These are phyloP conservation scores for Salminus brasiliensis DNA, from an alignment of 2,113 vertebrate species.

Conservation along the genomic window DNA sequence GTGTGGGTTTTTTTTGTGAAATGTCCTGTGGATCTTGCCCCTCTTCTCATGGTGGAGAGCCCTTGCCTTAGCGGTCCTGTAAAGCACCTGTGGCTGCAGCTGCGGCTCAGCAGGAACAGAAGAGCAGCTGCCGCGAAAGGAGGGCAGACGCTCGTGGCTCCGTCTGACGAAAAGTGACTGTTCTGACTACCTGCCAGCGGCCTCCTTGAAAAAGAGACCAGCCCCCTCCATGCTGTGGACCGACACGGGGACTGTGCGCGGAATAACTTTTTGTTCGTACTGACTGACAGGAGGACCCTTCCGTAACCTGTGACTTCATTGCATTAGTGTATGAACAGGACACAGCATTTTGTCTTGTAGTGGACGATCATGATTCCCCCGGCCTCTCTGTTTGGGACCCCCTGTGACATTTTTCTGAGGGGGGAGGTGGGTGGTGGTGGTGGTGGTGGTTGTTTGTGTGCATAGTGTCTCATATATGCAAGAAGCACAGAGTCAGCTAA, in stretches of 20 bases:
- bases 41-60: constrained; percentile 9
- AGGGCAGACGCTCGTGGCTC: neutral
- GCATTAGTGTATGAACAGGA: constrained; percentile 41
- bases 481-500: constrained; percentile 47
- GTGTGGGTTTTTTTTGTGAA: constrained; percentile 25
- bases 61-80: constrained; percentile 21
- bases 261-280: constrained; percentile 17
- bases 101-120: neutral
- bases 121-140: neutral
- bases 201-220: neutral
- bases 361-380: constrained; percentile 29
- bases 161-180: neutral
- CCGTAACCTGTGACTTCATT: constrained; percentile 36
- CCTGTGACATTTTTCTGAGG: constrained; percentile 21
- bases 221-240: neutral
- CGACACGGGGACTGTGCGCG: constrained; percentile 15
- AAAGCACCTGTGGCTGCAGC: constrained; percentile 37
- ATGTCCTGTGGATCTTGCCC: constrained; percentile 64
- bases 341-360: constrained; percentile 44
- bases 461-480: constrained; percentile 43
- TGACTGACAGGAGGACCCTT: constrained; percentile 23
- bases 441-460: too few species aligned
- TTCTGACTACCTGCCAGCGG: neutral
- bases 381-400: neutral
- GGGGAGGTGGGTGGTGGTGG: too few species aligned